Conservation (phyloP, 2,888 invertebrate genomes). For the Synergus umbraculus region DNA sequence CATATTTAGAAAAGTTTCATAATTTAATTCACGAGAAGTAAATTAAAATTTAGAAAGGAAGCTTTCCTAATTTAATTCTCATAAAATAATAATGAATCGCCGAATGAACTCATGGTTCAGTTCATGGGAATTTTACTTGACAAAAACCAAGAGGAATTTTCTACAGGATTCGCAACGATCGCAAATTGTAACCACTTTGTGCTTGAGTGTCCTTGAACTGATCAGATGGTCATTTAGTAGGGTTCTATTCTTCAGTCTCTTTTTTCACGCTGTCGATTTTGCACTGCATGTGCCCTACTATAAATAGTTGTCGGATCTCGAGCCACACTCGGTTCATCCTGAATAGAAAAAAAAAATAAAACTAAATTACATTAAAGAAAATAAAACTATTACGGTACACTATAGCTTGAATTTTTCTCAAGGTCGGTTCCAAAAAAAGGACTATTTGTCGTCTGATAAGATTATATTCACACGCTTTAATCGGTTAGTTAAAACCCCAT, state of each 20-base stretch:
- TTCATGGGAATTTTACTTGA: neutral
- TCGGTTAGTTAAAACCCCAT: slow-evolving; percentile 17
- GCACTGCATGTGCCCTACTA: slow-evolving; percentile 21
- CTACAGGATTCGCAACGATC: slow-evolving; percentile 11
- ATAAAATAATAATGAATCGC: neutral
- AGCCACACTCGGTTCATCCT: slow-evolving; percentile 6
- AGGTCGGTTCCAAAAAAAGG: slow-evolving; percentile 18
- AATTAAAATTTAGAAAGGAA: neutral
- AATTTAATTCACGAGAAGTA: neutral
- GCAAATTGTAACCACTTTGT: slow-evolving; percentile 23
- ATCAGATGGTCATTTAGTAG: slow-evolving; percentile 41
- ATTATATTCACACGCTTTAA: slow-evolving; percentile 10
- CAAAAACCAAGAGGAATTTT: neutral
- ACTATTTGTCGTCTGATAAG: slow-evolving; percentile 20
- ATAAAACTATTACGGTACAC: neutral
- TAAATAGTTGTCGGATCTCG: slow-evolving; percentile 29
- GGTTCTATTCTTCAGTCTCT: slow-evolving; percentile 27
- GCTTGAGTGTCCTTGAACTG: slow-evolving; percentile 51
- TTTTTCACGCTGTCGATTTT: slow-evolving; percentile 22
- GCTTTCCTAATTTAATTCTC: neutral
- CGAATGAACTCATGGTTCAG: neutral
- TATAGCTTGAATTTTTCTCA: slow-evolving; percentile 12
- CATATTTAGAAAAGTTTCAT: neutral
- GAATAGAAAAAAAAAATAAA: neutral
- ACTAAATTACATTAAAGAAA: neutral